phyloP scores from a whole-genome alignment of 2,888 invertebrate species.

The Platycnemis pennipes region DNA sequence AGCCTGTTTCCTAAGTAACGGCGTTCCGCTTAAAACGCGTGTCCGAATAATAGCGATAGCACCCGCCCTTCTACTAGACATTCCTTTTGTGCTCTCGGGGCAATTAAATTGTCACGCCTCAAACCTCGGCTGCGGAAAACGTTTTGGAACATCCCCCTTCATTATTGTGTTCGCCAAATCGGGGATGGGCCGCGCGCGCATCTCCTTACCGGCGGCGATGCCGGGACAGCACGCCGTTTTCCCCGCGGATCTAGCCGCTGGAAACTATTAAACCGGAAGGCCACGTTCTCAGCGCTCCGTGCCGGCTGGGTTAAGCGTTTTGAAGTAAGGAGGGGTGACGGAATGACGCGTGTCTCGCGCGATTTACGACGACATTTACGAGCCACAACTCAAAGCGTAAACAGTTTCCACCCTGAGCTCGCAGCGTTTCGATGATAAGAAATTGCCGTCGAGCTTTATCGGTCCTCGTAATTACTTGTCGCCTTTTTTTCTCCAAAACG shows the following conservation, averaged over 20 bases:
- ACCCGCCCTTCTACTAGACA: background rate
- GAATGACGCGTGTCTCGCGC: constrained; percentile 56
- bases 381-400: constrained; percentile 61
- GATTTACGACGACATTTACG: constrained; percentile 60
- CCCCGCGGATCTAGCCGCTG: background rate
- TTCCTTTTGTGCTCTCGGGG: background rate
- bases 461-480: constrained; percentile 38
- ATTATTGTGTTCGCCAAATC: background rate
- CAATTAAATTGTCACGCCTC: constrained; percentile 67
- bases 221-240: background rate
- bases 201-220: background rate
- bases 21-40: constrained; percentile 56
- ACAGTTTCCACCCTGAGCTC: constrained; percentile 34
- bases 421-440: constrained; percentile 44
- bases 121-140: background rate
- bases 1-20: background rate
- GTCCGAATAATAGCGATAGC: constrained; percentile 41
- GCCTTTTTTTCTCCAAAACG: constrained; percentile 10
- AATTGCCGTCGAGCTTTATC: constrained; percentile 46
- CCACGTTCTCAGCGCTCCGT: background rate
- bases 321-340: constrained; percentile 45
- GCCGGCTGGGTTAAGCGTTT: background rate
- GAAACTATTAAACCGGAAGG: background rate
- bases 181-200: background rate
- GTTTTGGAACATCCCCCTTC: background rate